A percentile compares a stretch with the other conserved stretches of the same genome.
Conservation (phyloP, 1,140 invertebrate genomes). For the Anthonomus grandis region DNA sequence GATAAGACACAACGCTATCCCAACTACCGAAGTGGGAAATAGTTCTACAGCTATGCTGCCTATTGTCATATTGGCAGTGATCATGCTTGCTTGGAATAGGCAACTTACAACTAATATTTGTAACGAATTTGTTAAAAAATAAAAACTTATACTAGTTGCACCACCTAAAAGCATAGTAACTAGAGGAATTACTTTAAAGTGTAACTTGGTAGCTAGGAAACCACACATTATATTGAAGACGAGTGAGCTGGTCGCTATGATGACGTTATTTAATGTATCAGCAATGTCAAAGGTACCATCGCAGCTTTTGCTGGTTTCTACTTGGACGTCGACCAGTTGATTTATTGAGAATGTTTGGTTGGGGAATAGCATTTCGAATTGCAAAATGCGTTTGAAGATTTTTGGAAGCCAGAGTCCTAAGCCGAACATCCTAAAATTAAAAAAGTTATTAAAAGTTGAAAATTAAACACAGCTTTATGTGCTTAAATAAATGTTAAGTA, state of each 20-base stretch:
- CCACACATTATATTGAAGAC: slow-evolving; percentile 50
- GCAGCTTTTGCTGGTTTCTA: slow-evolving; percentile 30
- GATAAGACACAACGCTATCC: slow-evolving; percentile 53
- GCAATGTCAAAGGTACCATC: slow-evolving; percentile 42
- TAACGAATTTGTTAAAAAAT: slow-evolving; percentile 51
- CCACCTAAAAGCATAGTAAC: slow-evolving; percentile 53
- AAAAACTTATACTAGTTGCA: slow-evolving; percentile 49
- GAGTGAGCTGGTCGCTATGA: slow-evolving; percentile 51
- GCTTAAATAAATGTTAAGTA: too few species aligned
- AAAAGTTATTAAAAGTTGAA: too few species aligned
- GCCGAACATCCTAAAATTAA: slow-evolving; percentile 60
- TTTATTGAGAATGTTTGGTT: slow-evolving; percentile 52
- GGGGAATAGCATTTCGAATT: slow-evolving; percentile 50
- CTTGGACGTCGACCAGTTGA: slow-evolving; percentile 44
- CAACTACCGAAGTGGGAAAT: slow-evolving; percentile 55
- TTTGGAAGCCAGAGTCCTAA: slow-evolving; percentile 70
- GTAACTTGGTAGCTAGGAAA: slow-evolving; percentile 42
- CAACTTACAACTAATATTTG: slow-evolving; percentile 54
- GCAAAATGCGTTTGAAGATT: slow-evolving; percentile 58
- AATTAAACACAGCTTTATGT: too few species aligned
- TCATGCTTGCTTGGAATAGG: slow-evolving; percentile 55
- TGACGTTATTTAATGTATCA: slow-evolving; percentile 52
- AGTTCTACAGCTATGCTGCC: slow-evolving; percentile 56
- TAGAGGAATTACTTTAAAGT: slow-evolving; percentile 44
- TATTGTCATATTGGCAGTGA: slow-evolving; percentile 57